Percentiles rank a stretch among this genome's conserved stretches.
Conservation (phyloP, 2,113 vertebrate species). For the Chaetorhynchus papuensis region DNA sequence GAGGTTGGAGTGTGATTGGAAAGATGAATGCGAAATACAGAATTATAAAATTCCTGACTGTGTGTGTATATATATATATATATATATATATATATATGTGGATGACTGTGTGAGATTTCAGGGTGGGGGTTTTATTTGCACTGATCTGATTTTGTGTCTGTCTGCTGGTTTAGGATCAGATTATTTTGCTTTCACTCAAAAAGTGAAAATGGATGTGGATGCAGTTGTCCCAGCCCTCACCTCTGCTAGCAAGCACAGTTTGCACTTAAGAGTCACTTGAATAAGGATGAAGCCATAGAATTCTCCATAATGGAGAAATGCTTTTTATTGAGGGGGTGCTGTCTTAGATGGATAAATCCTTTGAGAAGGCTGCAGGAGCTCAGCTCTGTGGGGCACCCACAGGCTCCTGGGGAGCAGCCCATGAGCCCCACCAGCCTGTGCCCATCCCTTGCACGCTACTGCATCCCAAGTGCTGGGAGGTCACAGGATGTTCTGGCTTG, state of each 20-base stretch:
- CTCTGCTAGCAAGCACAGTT: background rate
- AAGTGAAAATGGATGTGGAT: background rate
- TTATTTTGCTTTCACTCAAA: background rate
- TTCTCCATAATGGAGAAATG: background rate
- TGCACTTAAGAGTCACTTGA: background rate
- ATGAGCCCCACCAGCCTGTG: background rate
- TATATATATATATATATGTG: background rate
- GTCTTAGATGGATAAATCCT: background rate
- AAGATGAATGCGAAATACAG: background rate
- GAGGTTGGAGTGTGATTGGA: background rate
- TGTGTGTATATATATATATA: background rate
- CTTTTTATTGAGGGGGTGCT: background rate
- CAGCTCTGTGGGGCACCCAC: background rate
- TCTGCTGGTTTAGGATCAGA: background rate
- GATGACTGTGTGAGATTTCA: background rate
- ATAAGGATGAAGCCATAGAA: background rate
- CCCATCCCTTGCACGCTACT: fast-evolving
- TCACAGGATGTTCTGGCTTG: background rate
- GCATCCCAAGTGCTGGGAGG: background rate
- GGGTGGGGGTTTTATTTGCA: background rate
- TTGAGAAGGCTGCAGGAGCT: background rate
- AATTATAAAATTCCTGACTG: background rate
- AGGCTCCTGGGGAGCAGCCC: background rate
- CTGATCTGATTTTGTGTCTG: background rate
- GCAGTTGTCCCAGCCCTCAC: background rate